Evolutionary conservation across 1,140 invertebrate genomes (phyloP).

Genomic region (Colletes latitarsis): DNA sequence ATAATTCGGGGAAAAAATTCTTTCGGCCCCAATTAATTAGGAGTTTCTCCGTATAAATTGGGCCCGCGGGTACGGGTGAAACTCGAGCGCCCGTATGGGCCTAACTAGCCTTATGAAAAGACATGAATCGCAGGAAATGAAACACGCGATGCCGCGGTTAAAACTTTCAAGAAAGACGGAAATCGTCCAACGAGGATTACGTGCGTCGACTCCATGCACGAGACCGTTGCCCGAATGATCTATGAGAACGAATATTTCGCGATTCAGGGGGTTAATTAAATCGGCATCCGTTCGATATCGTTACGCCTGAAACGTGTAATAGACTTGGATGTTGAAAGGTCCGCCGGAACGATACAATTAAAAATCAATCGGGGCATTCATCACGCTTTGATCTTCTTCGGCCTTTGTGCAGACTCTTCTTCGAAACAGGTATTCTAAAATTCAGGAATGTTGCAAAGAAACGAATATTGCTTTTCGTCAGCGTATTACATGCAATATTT

Average conservation of each 20-base stretch:
- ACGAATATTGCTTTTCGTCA: too few species aligned
- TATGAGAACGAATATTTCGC: constrained; percentile 1
- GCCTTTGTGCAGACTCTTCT: too few species aligned
- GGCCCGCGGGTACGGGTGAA: neutral
- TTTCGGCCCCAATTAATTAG: neutral
- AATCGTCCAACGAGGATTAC: constrained; percentile 8
- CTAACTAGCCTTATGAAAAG: neutral
- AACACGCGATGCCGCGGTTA: neutral
- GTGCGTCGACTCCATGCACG: constrained; percentile 8
- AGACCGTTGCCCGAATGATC: constrained; percentile 16
- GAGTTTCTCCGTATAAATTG: constrained; percentile 6
- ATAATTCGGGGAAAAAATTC: neutral
- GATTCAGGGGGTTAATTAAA: neutral
- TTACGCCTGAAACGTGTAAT: constrained; percentile 1
- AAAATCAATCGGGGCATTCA: too few species aligned
- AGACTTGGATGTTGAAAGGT: constrained; percentile 17
- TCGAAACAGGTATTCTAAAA: too few species aligned
- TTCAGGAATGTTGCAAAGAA: too few species aligned
- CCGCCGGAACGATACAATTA: neutral
- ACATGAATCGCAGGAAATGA: constrained; percentile 5
- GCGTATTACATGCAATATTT: too few species aligned
- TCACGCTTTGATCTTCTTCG: too few species aligned
- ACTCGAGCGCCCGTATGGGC: neutral
- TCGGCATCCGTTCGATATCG: neutral
- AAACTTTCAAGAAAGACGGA: constrained; percentile 15